These are phyloP conservation scores for Salpingus planirostris DNA, from an alignment of 2,888 invertebrate genomes.

Conservation along the genomic window DNA sequence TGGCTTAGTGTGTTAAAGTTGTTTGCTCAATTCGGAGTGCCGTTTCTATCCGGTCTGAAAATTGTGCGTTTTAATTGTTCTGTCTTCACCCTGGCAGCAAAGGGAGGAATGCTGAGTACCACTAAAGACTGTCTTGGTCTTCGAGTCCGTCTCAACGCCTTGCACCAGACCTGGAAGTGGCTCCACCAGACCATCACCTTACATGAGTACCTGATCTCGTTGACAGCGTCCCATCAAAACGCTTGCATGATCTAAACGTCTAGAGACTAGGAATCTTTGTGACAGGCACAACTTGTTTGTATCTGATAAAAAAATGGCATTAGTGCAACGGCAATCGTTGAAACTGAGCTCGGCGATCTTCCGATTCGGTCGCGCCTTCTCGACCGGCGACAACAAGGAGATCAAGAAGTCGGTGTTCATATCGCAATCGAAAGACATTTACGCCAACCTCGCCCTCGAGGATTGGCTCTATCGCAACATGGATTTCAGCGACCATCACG, in stretches of 20 bases:
- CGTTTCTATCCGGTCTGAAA: too few species aligned
- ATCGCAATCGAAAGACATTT: slow-evolving; percentile 85
- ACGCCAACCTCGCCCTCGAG: slow-evolving; percentile 88
- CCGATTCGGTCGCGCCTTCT: slow-evolving; percentile 16
- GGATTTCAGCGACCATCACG: slow-evolving; percentile 72
- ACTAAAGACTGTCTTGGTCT: slow-evolving; percentile 79
- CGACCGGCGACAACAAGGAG: slow-evolving; percentile 1
- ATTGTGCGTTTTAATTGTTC: too few species aligned
- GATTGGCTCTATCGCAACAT: slow-evolving; percentile 91
- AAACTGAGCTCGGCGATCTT: slow-evolving; percentile 21
- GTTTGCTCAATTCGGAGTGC: too few species aligned
- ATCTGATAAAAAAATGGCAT: slow-evolving; percentile 28
- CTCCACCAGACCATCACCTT: slow-evolving; percentile 82
- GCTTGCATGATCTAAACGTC: slow-evolving; percentile 18
- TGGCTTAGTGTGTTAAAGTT: too few species aligned
- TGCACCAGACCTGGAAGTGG: slow-evolving; percentile 94
- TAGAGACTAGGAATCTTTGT: slow-evolving; percentile 2
- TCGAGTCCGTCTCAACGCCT: slow-evolving; percentile 77
- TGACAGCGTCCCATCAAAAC: slow-evolving; percentile 67
- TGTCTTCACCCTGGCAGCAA: slow-evolving; percentile 35
- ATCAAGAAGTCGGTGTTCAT: slow-evolving; percentile 82
- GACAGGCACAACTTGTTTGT: slow-evolving; percentile 22
- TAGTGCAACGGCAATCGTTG: slow-evolving; percentile 26
- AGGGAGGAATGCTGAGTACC: slow-evolving; percentile 49
- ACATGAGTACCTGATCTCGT: slow-evolving; percentile 78